Conservation (phyloP, 2,797 vertebrate genomes). For the Graptemys geographica region DNA sequence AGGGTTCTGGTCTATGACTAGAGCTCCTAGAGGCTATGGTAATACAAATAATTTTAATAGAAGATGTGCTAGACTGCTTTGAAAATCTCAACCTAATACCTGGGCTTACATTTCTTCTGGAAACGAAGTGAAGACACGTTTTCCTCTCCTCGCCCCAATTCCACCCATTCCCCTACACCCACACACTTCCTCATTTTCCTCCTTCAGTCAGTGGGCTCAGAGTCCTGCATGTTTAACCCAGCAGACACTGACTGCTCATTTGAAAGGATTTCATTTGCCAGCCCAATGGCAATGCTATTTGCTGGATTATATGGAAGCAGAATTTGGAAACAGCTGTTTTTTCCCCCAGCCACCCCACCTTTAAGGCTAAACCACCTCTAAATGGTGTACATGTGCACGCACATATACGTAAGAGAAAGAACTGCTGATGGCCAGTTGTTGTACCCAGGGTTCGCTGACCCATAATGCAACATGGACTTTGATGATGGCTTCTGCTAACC, state of each 20-base stretch:
- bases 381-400: accelerated
- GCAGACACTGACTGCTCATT: background rate
- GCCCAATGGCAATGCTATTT: background rate
- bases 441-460: background rate
- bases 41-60: background rate
- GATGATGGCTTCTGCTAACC: background rate
- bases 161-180: background rate
- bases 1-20: too few relatives aligned
- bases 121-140: background rate
- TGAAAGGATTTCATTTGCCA: background rate
- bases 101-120: background rate
- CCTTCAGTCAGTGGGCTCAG: background rate
- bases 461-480: background rate
- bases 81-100: background rate
- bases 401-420: background rate
- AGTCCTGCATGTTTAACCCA: background rate
- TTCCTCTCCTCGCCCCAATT: background rate
- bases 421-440: background rate
- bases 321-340: background rate
- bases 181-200: background rate
- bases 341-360: background rate
- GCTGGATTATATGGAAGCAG: background rate
- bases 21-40: too few relatives aligned
- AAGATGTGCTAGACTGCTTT: background rate
- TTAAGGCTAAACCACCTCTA: background rate